These are phyloP conservation scores for Drosophila guanche DNA, from an alignment of 1,140 invertebrate species.

Conservation along the genomic window DNA sequence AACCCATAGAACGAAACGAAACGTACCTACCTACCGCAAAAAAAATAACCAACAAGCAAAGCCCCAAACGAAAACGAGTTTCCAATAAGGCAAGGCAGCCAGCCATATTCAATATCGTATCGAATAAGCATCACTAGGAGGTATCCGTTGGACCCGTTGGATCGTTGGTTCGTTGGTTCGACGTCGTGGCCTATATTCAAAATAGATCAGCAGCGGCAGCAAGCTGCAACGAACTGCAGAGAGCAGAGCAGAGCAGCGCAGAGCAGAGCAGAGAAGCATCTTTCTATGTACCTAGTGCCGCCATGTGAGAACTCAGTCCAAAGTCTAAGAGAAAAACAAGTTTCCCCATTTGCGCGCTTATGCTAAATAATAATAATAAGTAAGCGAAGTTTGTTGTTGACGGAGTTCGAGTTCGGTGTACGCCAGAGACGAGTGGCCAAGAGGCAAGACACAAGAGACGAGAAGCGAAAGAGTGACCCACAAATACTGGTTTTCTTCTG, in stretches of 20 bases:
- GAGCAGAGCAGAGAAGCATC: constrained; percentile 15
- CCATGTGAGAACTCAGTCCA: constrained; percentile 52
- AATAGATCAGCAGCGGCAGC: constrained; percentile 71
- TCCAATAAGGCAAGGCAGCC: constrained; percentile 52
- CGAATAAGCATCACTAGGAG: constrained; percentile 48
- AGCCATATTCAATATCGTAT: constrained; percentile 54
- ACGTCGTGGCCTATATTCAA: constrained; percentile 76
- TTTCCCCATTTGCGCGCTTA: constrained; percentile 71
- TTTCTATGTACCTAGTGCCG: not conserved
- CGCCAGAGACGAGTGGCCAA: constrained; percentile 3
- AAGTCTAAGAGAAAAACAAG: constrained; percentile 57
- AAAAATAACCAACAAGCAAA: constrained; percentile 11
- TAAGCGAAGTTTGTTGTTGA: constrained; percentile 53
- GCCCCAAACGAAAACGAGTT: constrained; percentile 53
- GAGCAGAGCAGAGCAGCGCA: constrained; percentile 4
- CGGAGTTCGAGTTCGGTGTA: constrained; percentile 32
- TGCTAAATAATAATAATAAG: constrained; percentile 81
- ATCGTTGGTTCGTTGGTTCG: constrained; percentile 33
- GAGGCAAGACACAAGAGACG: constrained; percentile 3
- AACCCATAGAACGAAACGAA: constrained; percentile 46
- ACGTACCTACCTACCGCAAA: constrained; percentile 30
- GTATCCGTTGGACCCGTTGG: constrained; percentile 47
- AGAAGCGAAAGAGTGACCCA: constrained; percentile 73
- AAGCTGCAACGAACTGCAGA: constrained; percentile 19
- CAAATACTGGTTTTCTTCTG: constrained; percentile 79